Evolutionary conservation across 2,113 vertebrate species (phyloP).

Genomic region (Phylloscopus trochilus): DNA sequence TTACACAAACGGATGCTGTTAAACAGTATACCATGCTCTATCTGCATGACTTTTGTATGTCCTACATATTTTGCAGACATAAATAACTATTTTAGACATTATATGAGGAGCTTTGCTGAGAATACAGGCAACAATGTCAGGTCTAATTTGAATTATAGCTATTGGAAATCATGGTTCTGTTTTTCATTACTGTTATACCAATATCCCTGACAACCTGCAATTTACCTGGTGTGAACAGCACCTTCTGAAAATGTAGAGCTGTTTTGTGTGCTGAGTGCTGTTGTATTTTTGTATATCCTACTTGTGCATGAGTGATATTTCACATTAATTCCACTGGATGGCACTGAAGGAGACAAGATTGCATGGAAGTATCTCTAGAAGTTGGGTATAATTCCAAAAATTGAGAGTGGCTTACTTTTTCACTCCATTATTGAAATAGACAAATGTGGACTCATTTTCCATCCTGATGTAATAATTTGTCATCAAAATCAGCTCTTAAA

Average conservation of each 20-base stretch:
- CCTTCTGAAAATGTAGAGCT: constrained; percentile 7
- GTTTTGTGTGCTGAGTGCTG: background rate
- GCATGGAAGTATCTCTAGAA: background rate
- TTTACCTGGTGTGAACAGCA: constrained; percentile 44
- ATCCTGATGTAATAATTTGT: constrained; percentile 29
- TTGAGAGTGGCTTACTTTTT: background rate
- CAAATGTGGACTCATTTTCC: constrained; percentile 34
- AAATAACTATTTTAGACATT: constrained; percentile 43
- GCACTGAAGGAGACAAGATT: constrained; percentile 67
- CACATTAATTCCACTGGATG: constrained; percentile 65
- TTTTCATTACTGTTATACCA: constrained; percentile 43
- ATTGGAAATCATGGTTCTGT: constrained; percentile 45
- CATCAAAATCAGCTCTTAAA: constrained; percentile 29
- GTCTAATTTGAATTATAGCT: constrained; percentile 62
- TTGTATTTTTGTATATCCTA: background rate
- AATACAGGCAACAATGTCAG: constrained; percentile 38
- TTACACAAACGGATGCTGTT: constrained; percentile 34
- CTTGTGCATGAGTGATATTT: background rate
- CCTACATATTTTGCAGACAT: constrained; percentile 35
- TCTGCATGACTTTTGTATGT: constrained; percentile 25
- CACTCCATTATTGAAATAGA: constrained; percentile 31
- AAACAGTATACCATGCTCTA: background rate
- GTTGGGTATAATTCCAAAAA: background rate
- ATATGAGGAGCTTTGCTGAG: background rate
- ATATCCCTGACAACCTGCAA: background rate